Evolutionary conservation across 2,888 invertebrate species (phyloP).

Genomic region (Anoncus sp.): DNA sequence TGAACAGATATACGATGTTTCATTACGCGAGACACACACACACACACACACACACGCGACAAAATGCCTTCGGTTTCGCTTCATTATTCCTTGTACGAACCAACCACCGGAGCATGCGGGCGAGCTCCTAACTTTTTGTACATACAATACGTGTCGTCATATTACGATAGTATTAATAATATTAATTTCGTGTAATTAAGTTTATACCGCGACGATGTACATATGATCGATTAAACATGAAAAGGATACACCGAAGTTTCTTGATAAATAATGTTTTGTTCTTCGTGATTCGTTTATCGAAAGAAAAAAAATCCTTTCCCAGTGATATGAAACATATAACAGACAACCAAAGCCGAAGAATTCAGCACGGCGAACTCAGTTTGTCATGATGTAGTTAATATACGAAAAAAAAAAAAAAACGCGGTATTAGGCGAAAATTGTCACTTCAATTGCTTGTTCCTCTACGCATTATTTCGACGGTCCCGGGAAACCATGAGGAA

Average conservation of each 20-base stretch:
- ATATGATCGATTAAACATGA: constrained; percentile 52
- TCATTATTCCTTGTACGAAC: constrained; percentile 23
- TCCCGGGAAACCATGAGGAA: too few relatives aligned
- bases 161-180: constrained; percentile 56
- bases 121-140: constrained; percentile 50
- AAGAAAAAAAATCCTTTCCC: not conserved
- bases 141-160: constrained; percentile 36
- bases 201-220: constrained; percentile 49
- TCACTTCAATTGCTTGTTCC: too few relatives aligned
- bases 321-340: not conserved
- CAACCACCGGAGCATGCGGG: constrained; percentile 52
- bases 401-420: too few relatives aligned
- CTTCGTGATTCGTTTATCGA: not conserved
- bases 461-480: too few relatives aligned
- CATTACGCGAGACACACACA: too few relatives aligned
- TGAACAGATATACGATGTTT: not conserved
- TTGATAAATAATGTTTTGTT: constrained; percentile 17
- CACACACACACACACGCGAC: not conserved
- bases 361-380: too few relatives aligned
- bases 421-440: too few relatives aligned
- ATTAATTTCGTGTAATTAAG: constrained; percentile 48
- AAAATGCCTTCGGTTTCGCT: constrained; percentile 21
- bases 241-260: constrained; percentile 32
- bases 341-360: too few relatives aligned
- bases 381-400: too few relatives aligned